A percentile compares a stretch with the other conserved stretches of the same genome.
These are phyloP conservation scores for Hyaena hyaena DNA, from an alignment of 2,113 vertebrate genomes.

Conservation along the genomic window DNA sequence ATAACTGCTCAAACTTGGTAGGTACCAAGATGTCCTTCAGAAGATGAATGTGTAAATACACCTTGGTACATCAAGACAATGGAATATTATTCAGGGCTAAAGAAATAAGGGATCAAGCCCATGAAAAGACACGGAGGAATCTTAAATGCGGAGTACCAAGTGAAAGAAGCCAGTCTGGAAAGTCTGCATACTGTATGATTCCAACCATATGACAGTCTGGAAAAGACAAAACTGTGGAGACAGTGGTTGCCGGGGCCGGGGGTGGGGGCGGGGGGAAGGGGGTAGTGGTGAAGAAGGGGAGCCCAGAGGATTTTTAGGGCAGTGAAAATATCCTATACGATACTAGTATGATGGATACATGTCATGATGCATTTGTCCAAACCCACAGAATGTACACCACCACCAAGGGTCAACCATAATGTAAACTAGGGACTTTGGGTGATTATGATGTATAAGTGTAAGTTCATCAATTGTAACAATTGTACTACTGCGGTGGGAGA, in stretches of 20 bases:
- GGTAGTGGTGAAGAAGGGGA: background rate
- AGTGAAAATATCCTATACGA: background rate
- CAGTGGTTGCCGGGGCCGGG: background rate
- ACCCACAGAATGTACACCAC: background rate
- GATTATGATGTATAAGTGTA: background rate
- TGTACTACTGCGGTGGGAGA: too few species aligned
- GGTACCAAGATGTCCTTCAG: background rate
- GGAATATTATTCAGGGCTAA: background rate
- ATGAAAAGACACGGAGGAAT: background rate
- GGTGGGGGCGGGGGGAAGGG: background rate
- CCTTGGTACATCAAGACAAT: background rate
- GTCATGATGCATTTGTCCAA: background rate
- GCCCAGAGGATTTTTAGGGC: background rate
- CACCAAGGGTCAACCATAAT: background rate
- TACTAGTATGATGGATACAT: background rate
- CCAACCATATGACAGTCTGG: background rate
- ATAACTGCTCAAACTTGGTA: background rate
- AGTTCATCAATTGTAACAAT: background rate
- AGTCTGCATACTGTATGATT: background rate
- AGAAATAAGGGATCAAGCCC: background rate
- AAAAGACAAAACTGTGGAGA: background rate
- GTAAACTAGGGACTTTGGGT: background rate
- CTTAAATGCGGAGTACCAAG: background rate
- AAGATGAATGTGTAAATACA: background rate
- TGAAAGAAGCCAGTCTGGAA: background rate